Conservation (phyloP, 2,888 invertebrate genomes). For the Mesochorus sp. region DNA sequence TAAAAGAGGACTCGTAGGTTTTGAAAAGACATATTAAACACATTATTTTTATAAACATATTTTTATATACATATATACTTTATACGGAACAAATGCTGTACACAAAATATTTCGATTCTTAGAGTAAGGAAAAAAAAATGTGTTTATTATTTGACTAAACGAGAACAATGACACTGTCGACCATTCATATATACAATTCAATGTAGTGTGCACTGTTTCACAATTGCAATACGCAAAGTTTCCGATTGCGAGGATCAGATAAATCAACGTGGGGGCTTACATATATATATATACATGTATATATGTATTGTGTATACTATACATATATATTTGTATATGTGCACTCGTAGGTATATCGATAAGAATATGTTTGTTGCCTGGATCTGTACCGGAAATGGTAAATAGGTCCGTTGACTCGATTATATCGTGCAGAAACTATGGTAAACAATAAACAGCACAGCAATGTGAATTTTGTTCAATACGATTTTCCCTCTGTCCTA, state of each 20-base stretch:
- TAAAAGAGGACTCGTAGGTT: too few species aligned
- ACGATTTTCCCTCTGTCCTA: constrained; percentile 7
- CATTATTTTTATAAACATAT: too few species aligned
- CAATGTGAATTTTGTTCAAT: constrained; percentile 35
- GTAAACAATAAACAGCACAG: constrained; percentile 55
- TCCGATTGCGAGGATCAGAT: constrained; percentile 58
- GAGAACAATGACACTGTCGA: constrained; percentile 10
- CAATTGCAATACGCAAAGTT: constrained; percentile 58
- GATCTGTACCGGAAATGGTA: constrained; percentile 38
- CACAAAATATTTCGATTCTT: too few species aligned
- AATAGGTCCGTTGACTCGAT: constrained; percentile 36
- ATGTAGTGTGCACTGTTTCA: constrained; percentile 19
- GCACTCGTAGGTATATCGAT: not conserved
- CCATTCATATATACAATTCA: constrained; percentile 8
- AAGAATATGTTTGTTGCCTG: not conserved
- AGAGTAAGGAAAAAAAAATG: not conserved
- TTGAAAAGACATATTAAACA: too few species aligned
- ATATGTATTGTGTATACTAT: too few species aligned
- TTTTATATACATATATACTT: too few species aligned
- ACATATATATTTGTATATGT: not conserved
- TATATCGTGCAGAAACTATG: constrained; percentile 43
- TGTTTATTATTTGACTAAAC: not conserved
- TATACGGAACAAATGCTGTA: too few species aligned
- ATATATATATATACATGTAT: constrained; percentile 12
- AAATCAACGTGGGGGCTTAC: constrained; percentile 42